phyloP scores from a whole-genome alignment of 2,113 vertebrate species.

The Fregata magnificens region DNA sequence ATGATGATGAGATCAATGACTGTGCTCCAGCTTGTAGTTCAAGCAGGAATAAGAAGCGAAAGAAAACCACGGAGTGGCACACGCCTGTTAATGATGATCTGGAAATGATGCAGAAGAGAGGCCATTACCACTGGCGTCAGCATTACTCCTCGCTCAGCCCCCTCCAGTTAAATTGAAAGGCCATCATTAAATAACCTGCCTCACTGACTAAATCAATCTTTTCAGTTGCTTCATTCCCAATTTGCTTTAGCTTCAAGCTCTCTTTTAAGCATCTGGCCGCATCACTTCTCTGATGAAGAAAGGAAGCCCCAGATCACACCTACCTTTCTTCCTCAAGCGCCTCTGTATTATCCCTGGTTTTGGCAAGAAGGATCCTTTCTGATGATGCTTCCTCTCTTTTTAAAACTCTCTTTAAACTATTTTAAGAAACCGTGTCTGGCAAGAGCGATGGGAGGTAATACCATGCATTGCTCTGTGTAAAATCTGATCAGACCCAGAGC shows the following conservation, averaged over 20 bases:
- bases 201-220: neutral
- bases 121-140: neutral
- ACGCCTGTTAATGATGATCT: neutral
- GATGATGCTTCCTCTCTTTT: neutral
- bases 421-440: neutral
- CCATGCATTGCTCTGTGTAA: neutral
- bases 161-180: neutral
- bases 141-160: neutral
- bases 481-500: neutral
- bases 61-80: neutral
- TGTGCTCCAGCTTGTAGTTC: neutral
- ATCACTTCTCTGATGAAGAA: neutral
- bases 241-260: neutral
- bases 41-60: neutral
- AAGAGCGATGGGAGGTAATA: neutral
- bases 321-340: neutral
- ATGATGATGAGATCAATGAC: neutral
- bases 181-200: neutral
- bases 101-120: neutral
- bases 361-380: neutral
- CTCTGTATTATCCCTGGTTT: neutral
- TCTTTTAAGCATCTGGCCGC: neutral
- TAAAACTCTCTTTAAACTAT: neutral
- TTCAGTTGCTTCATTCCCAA: neutral
- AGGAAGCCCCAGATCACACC: neutral